Conservation (phyloP, 1,140 invertebrate species). For the Drosophila grimshawi region DNA sequence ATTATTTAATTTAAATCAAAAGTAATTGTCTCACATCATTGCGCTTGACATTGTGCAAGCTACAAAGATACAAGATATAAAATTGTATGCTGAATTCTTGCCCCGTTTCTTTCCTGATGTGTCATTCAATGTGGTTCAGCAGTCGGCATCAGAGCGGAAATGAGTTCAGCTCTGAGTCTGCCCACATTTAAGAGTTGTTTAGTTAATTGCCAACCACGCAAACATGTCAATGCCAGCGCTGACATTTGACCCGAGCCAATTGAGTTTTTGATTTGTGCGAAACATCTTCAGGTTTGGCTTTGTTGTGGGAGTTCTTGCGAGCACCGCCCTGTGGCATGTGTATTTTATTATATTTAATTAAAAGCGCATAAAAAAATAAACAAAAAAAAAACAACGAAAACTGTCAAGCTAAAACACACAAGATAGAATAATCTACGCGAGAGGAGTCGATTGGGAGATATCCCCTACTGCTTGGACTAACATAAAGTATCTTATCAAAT, state of each 20-base stretch:
- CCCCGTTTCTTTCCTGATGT: background rate
- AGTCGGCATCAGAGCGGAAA: conserved; percentile 55
- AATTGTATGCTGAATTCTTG: conserved; percentile 15
- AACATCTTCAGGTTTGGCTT: background rate
- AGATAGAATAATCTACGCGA: background rate
- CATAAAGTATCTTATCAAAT: too few relatives aligned
- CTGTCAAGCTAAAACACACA: conserved; percentile 45
- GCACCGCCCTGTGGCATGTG: conserved; percentile 32
- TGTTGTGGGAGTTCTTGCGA: background rate
- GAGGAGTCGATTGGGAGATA: conserved; percentile 1
- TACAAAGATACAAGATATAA: conserved; percentile 26
- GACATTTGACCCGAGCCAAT: conserved; percentile 63
- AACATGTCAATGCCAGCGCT: conserved; percentile 37
- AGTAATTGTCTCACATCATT: conserved; percentile 75
- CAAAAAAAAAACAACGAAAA: conserved; percentile 30
- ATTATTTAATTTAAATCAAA: conserved; percentile 64
- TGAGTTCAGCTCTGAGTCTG: conserved; percentile 48
- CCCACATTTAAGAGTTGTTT: conserved; percentile 47
- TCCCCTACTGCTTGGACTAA: background rate
- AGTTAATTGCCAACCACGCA: conserved; percentile 68
- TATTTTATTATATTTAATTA: conserved; percentile 61
- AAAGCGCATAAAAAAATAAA: conserved; percentile 63
- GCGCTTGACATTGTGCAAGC: conserved; percentile 69
- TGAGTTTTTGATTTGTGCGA: conserved; percentile 38
- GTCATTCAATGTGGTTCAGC: conserved; percentile 11